Evolutionary conservation across 2,797 vertebrate genomes (phyloP), one percentile per base, ranked within the genome.

Genomic region (Malacoraja senta): DNA sequence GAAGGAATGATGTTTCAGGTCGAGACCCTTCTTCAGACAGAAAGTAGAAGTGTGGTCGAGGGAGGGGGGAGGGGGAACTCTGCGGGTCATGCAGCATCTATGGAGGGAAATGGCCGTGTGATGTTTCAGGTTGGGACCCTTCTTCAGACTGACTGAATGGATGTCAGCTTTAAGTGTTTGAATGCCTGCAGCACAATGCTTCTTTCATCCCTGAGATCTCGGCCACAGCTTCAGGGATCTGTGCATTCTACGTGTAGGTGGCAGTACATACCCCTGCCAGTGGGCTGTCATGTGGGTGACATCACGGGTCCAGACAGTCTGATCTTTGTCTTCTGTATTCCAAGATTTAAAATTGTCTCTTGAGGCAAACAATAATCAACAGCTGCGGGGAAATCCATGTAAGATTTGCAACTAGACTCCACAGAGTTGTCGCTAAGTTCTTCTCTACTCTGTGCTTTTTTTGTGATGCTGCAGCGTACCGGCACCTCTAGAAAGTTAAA

Each of bases 241-340:
- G 71, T 74, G 0, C 71, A 92, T 29, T 26, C 71, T 92, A 71
- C 74, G 90, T 8, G 68, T 53, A 24, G 68, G 38, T 92, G 90
- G 90, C 38, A 76, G 71, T 92, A 8, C 21, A 74, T n/a, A 53
- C 38, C 38, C 68, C 38, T 76, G 21, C 17, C 35, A 92, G 90
- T 92, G 90, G 90, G 90, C 58, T 58, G 90, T 15, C 72, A 29
- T 74, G 44, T 92, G 90, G 90, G 90, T 92, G 90, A 92, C 90
- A 92, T 92, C 90, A 92, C 24, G 71, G 29, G 90, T 74, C 10
- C 24, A n/a, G 68, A 92, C 38, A 92, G 71, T 58, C 90, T 92
- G 71, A 92, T 72, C 90, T 92, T 92, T 92, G 90, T 92, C 72
- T 68, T 92, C 71, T 76, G 35, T 74, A 17, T 58, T 53, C 71